Evolutionary conservation across 2,113 vertebrate species (phyloP).

Genomic region (Crotalus viridis): DNA sequence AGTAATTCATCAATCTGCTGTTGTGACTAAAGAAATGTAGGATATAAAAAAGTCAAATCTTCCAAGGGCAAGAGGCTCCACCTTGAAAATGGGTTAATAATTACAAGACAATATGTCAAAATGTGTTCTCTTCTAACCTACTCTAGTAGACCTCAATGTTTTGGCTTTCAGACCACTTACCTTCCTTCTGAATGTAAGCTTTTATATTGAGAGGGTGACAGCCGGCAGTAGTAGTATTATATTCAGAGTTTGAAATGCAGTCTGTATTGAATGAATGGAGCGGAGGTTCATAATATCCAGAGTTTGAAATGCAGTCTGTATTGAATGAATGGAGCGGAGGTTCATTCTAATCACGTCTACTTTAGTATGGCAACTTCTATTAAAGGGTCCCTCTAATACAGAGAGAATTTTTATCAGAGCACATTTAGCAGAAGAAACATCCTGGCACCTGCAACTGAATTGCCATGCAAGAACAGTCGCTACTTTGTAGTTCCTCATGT

Average conservation of each 20-base stretch:
- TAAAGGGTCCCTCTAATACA: conserved; percentile 9
- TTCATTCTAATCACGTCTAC: not conserved
- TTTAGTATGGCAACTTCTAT: conserved; percentile 3
- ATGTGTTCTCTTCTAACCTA: not conserved
- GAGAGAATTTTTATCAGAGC: not conserved
- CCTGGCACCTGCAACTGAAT: conserved; percentile 30
- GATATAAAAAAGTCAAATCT: not conserved
- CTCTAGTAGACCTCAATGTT: not conserved
- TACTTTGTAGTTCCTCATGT: conserved; percentile 13
- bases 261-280: not conserved
- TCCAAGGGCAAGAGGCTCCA: not conserved
- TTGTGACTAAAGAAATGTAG: not conserved
- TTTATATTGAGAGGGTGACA: not conserved
- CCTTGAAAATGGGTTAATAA: not conserved
- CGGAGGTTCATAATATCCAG: not conserved
- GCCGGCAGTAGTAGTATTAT: not conserved
- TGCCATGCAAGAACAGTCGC: conserved; percentile 8
- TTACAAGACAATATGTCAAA: not conserved
- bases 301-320: not conserved
- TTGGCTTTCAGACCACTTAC: not conserved
- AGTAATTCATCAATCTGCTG: not conserved
- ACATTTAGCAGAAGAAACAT: conserved; percentile 8
- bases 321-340: not conserved
- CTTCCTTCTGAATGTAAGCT: conserved; percentile 1
- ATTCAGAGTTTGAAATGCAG: conserved; percentile 1